Percentiles rank a stretch among this genome's conserved stretches.
Conservation (phyloP, 1,140 invertebrate genomes). For the Heliconius eleuchia region DNA sequence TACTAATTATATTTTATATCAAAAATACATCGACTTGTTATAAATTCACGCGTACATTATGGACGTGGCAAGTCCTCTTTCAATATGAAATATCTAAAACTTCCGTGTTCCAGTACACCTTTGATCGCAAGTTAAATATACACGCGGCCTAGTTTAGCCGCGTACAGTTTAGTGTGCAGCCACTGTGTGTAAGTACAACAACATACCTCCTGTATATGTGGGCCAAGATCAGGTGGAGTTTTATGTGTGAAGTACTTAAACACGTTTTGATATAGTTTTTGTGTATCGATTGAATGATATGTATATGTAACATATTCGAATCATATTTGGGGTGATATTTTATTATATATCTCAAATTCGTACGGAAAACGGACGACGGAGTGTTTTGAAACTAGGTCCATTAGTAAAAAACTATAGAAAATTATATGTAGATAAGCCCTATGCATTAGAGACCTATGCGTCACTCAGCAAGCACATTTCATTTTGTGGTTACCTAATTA, state of each 20-base stretch:
- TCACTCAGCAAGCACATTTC: too few relatives aligned
- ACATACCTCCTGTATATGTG: not conserved
- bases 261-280: not conserved
- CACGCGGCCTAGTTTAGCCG: not conserved
- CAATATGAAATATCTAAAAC: conserved; percentile 40
- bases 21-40: not conserved
- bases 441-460: too few relatives aligned
- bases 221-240: not conserved
- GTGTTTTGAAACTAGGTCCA: too few relatives aligned
- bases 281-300: too few relatives aligned
- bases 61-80: conserved; percentile 17
- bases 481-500: too few relatives aligned
- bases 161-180: not conserved
- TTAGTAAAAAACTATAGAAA: too few relatives aligned
- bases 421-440: too few relatives aligned
- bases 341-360: too few relatives aligned
- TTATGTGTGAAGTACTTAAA: not conserved
- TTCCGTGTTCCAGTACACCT: conserved; percentile 47
- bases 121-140: conserved; percentile 39
- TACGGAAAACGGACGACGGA: too few relatives aligned
- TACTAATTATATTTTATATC: not conserved
- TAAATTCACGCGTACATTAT: not conserved
- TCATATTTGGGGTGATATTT: too few relatives aligned
- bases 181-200: conserved; percentile 1
- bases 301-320: too few relatives aligned